Evolutionary conservation across 2,113 vertebrate genomes (phyloP).

Genomic region (Agelaius phoeniceus): DNA sequence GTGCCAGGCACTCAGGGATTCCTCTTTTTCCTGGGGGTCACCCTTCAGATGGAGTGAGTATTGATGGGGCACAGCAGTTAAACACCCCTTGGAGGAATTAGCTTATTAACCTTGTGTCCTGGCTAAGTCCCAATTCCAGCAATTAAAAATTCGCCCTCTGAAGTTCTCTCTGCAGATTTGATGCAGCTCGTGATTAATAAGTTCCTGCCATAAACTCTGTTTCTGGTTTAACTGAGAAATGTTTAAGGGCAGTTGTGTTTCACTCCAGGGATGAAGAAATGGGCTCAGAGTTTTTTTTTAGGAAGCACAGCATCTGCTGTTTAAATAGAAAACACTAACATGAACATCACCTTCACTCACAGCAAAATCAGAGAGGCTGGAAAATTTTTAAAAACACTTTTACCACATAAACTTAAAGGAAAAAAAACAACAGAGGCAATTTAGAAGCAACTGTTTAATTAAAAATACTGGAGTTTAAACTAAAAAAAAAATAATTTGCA

Average conservation of each 20-base stretch:
- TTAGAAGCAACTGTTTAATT: neutral
- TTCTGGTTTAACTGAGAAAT: neutral
- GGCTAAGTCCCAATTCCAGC: neutral
- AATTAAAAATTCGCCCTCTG: slow-evolving; percentile 3
- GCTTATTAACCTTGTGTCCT: slow-evolving; percentile 33
- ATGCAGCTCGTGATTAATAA: neutral
- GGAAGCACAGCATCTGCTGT: neutral
- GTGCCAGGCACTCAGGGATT: neutral
- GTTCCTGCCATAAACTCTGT: neutral
- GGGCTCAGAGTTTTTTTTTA: neutral
- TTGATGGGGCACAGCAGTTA: neutral
- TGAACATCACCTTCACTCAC: neutral
- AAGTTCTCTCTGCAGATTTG: neutral
- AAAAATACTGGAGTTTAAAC: neutral
- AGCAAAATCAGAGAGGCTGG: neutral
- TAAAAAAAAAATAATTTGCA: neutral
- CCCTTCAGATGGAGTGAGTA: neutral
- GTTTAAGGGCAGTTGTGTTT: neutral
- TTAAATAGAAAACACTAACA: neutral
- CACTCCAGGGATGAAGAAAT: neutral
- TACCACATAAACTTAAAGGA: neutral
- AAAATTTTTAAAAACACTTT: neutral
- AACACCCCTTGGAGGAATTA: slow-evolving; percentile 2
- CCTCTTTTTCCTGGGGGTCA: neutral
- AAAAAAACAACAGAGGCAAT: neutral